Percentiles rank a stretch among this genome's conserved stretches.
These are phyloP conservation scores for Metaphire vulgaris DNA, from an alignment of 1,140 invertebrate genomes.

Conservation along the genomic window DNA sequence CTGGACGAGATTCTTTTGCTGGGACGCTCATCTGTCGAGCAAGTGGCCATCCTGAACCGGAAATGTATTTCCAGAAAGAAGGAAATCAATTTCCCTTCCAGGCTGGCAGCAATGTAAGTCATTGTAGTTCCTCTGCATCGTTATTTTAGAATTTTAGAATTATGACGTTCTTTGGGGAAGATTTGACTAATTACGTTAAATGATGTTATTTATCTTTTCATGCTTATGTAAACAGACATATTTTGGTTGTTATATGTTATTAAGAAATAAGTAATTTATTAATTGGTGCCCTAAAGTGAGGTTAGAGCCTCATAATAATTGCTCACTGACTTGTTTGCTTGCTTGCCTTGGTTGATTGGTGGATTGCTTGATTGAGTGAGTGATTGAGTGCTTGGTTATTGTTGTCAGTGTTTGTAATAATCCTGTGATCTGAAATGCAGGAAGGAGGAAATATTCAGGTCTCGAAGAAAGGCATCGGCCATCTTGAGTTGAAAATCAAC, in stretches of 20 bases:
- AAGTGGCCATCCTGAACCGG: slow-evolving; percentile 16
- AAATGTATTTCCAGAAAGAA: slow-evolving; percentile 24
- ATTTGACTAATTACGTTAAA: too few relatives aligned
- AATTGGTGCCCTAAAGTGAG: background rate
- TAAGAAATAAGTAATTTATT: slow-evolving; percentile 1
- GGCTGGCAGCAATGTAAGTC: slow-evolving; percentile 25
- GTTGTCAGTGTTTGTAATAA: background rate
- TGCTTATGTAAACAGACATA: too few relatives aligned
- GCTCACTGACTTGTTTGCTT: too few relatives aligned
- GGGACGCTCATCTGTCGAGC: slow-evolving; percentile 16
- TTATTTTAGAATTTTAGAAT: background rate
- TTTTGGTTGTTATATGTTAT: too few relatives aligned
- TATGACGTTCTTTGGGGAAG: too few relatives aligned
- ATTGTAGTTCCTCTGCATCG: background rate
- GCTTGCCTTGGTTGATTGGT: background rate
- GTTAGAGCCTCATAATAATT: background rate
- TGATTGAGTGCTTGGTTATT: background rate
- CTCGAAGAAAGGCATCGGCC: background rate
- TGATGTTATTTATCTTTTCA: too few relatives aligned
- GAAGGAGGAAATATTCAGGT: slow-evolving; percentile 24
- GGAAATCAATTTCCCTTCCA: slow-evolving; percentile 9
- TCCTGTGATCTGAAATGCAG: background rate
- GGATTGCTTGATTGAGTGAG: background rate
- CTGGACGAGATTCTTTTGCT: slow-evolving; percentile 2
- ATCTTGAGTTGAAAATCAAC: slow-evolving; percentile 17